These are phyloP conservation scores for Pachycephala philippinensis DNA, from an alignment of 2,113 vertebrate genomes.

Conservation along the genomic window DNA sequence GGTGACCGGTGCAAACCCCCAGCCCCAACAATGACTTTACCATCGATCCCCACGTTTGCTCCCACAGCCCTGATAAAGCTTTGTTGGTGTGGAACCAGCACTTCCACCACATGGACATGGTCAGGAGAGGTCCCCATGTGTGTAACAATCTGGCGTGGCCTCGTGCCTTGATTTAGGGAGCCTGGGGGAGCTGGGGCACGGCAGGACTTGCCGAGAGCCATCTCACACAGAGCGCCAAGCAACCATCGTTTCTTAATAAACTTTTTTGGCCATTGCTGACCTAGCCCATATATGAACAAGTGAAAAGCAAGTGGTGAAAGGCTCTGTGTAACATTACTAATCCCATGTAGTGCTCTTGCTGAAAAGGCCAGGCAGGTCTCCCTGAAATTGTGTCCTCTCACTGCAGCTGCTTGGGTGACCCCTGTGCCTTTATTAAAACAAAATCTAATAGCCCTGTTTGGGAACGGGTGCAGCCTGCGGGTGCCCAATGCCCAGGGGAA, in stretches of 20 bases:
- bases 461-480: not conserved
- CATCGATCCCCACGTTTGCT: rapidly evolving
- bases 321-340: conserved; percentile 47
- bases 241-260: conserved; percentile 34
- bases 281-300: conserved; percentile 40
- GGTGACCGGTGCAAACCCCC: not conserved
- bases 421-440: conserved; percentile 1
- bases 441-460: not conserved
- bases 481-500: not conserved
- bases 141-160: not conserved
- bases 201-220: not conserved
- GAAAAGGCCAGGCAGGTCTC: not conserved
- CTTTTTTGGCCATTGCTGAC: conserved; percentile 19
- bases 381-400: not conserved
- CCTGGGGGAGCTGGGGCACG: not conserved
- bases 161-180: not conserved
- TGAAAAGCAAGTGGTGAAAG: conserved; percentile 67
- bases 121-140: not conserved
- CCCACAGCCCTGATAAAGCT: not conserved
- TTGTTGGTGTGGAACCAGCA: rapidly evolving
- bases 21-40: not conserved
- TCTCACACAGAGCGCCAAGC: not conserved
- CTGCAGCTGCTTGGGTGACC: conserved; percentile 45
- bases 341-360: not conserved
- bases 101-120: rapidly evolving